Evolutionary conservation across 2,113 vertebrate species (phyloP), one percentile per base, ranked within the genome.

Genomic region (Erythrocercus mccallii): DNA sequence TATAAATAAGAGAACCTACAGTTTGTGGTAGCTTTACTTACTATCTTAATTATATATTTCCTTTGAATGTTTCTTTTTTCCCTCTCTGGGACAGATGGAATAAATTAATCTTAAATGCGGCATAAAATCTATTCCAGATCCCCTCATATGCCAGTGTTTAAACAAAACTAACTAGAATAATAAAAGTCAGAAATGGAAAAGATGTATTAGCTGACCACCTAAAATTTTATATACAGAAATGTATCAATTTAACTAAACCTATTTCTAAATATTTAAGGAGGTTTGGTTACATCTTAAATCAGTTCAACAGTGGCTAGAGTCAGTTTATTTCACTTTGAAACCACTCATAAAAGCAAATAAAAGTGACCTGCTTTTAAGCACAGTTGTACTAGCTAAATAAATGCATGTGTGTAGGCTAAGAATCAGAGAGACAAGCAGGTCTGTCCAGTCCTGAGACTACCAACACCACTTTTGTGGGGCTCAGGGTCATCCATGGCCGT

Each of bases 31-130:
- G 92, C 64, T 90, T 96, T 96, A 86, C 88, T 96, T 96, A 90
- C 92, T 96, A 79, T 88, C 93, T 90, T 96, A 95, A 96, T 96
- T 95, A 93, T 92, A 86, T 93, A 96, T 96, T 96, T 96, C 93
- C 94, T 94, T 97, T 51, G 1, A 93, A 90, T 88, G 88, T 86
- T 94, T 95, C 88, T 92, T 92, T 94, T 96, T 90, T 73, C 61
- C 90, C 83, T 96, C 76, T n/a, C 76, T 90, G 47, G 72, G 88
- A 94, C 94, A 97, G 93, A 96, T 96, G 95, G 95, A 92, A 94
- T 94, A 96, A 96, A 95, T 96, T 96, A 96, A 96, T 97, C 88
- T 90, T 96, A 96, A 97, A 96, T 86, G 88, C 95, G 86, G 96
- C 96, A 96, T 94, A 94, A 97, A 96, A 97, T 94, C 82, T 93